Base-by-base conservation (phyloP, 1,140 invertebrate genomes). In the Cotesia typhae region DNA sequence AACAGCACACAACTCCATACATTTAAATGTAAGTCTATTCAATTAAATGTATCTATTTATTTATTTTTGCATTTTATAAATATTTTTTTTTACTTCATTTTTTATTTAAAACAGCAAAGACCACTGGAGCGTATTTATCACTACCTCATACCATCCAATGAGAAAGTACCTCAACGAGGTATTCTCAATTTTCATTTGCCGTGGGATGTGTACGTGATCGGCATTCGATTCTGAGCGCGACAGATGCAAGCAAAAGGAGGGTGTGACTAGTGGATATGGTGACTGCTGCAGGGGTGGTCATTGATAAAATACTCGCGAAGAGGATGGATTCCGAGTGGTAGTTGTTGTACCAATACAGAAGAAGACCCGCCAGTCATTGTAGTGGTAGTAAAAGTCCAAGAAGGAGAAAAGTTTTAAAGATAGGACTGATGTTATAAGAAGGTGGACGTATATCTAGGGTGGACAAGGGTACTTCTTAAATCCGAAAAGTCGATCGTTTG, bases 151-250 rank as follows among this genome's bases (percentile, higher is more conserved):
- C 36, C 28, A 70, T n/a, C 60, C 7, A 63, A 10, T 9, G 47
- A 20, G 51, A 67, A 64, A 60, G 17, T 55, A 66, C 20, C 67
- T 66, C 71, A 72, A 71, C 73, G 73, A 76, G 64, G 55, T 80
- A 76, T 82, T 79, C 77, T 80, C 79, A 80, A 80, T 78, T 80
- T 76, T 80, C 75, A 77, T 79, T 79, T 79, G 75, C 75, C 74
- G 75, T 76, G 77, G 77, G 75, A 79, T 77, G 75, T 75, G 79
- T 77, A 80, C 80, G 79, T 82, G 75, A 71, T 71, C 67, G 67
- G 75, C 72, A 76, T 76, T 72, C 71, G 70, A 70, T 74, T 74
- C 72, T 37, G 36, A 53, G 60, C 63, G 38, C 66, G 63, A 66
- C 67, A 73, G 76, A 79, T 74, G 64, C 70, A 64, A 47, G 66